These are phyloP conservation scores for Atta colombica DNA, from an alignment of 1,140 invertebrate species.

Conservation along the genomic window DNA sequence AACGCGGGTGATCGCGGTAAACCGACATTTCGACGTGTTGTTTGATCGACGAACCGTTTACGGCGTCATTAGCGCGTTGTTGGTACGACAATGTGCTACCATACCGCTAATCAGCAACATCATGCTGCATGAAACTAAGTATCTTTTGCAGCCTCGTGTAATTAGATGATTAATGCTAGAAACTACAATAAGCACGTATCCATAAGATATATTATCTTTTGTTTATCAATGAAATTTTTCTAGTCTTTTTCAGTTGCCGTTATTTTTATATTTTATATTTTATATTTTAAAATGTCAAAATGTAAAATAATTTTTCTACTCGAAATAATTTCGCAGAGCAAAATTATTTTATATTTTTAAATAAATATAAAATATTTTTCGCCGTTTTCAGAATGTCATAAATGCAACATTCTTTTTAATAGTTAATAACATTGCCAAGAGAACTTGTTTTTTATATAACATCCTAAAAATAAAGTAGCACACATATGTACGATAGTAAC, in stretches of 20 bases:
- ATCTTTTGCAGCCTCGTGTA: slow-evolving; percentile 14
- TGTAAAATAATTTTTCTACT: neutral
- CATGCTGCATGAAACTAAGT: slow-evolving; percentile 23
- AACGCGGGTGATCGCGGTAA: slow-evolving; percentile 27
- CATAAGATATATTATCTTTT: neutral
- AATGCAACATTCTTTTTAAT: neutral
- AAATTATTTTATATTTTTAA: neutral
- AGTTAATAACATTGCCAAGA: neutral
- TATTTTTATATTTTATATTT: neutral
- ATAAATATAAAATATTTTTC: neutral
- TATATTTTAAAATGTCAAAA: neutral
- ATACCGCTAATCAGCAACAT: slow-evolving; percentile 46
- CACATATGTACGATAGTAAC: no score
- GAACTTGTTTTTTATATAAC: neutral
- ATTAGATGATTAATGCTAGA: slow-evolving; percentile 13
- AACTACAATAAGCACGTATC: neutral
- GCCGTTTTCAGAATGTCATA: neutral
- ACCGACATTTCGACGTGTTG: slow-evolving; percentile 51
- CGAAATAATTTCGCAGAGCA: neutral
- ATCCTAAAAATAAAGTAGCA: neutral
- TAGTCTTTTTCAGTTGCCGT: neutral
- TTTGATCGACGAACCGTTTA: slow-evolving; percentile 58
- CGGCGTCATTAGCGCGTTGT: slow-evolving; percentile 56
- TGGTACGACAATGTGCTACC: slow-evolving; percentile 23
- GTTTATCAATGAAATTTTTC: no score